phyloP scores from a whole-genome alignment of 2,113 vertebrate genomes.

The Bufo bufo region DNA sequence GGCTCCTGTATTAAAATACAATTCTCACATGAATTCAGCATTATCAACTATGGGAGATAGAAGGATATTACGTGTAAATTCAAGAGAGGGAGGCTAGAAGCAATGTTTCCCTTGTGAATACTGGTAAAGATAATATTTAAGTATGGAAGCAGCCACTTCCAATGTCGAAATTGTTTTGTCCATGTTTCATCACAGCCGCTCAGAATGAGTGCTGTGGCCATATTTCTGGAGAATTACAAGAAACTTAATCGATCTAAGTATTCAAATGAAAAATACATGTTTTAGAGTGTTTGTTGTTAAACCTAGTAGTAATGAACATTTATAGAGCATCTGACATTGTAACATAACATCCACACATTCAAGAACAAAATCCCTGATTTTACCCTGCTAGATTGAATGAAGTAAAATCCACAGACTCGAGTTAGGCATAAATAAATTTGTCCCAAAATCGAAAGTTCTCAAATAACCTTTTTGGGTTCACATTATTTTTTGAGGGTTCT shows the following conservation, averaged over 20 bases:
- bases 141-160: not conserved
- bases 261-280: not conserved
- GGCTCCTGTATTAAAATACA: not conserved
- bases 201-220: too few species aligned
- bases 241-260: too few species aligned
- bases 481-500: too few species aligned
- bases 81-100: not conserved
- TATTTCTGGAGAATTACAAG: too few species aligned
- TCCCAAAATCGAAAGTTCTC: too few species aligned
- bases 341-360: too few species aligned
- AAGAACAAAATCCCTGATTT: too few species aligned
- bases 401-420: too few species aligned
- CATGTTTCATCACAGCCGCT: not conserved
- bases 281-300: not conserved
- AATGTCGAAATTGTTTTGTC: not conserved
- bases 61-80: constrained; percentile 11
- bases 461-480: too few species aligned
- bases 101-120: constrained; percentile 1
- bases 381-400: too few species aligned
- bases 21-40: not conserved
- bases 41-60: not conserved
- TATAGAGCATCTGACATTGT: not conserved
- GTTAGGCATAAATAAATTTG: too few species aligned
- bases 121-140: not conserved
- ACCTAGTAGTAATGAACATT: not conserved